Evolutionary conservation across 2,888 invertebrate genomes (phyloP).

Genomic region (Amblyteles armatorius): DNA sequence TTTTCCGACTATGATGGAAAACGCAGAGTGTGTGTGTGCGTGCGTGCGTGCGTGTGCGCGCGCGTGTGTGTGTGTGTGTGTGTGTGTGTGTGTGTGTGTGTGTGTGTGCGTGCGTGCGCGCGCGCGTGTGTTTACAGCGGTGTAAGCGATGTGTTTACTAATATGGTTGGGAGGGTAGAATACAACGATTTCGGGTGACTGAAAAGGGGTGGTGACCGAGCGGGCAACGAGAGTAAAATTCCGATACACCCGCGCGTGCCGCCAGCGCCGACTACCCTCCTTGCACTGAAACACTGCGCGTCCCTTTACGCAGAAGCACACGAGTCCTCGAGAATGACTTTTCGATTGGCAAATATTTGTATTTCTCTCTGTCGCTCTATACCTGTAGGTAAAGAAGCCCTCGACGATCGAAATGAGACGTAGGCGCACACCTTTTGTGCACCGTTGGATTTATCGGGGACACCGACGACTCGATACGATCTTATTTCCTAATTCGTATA

Average conservation of each 20-base stretch:
- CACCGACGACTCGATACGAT: conserved; percentile 44
- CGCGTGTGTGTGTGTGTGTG: neutral
- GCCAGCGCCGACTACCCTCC: conserved; percentile 46
- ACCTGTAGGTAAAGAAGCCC: conserved; percentile 22
- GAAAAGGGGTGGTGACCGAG: conserved; percentile 36
- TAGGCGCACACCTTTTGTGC: conserved; percentile 20
- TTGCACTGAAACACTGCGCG: conserved; percentile 5
- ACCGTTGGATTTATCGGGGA: conserved; percentile 43
- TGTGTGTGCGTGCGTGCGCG: too few species aligned
- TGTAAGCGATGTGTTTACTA: conserved; percentile 22
- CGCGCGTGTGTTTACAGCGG: neutral
- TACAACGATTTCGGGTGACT: conserved; percentile 10
- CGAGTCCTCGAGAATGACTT: conserved; percentile 24
- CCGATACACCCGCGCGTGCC: conserved; percentile 50
- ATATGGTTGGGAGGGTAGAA: neutral
- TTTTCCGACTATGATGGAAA: too few species aligned
- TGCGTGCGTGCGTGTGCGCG: too few species aligned
- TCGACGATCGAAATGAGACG: conserved; percentile 46
- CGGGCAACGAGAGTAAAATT: conserved; percentile 50
- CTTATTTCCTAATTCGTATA: conserved; percentile 37
- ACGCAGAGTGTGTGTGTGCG: too few species aligned
- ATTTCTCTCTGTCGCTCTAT: conserved; percentile 31
- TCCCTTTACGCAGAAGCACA: conserved; percentile 63
- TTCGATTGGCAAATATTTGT: neutral
- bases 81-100: too few species aligned